Evolutionary conservation across 2,888 invertebrate genomes (phyloP), one percentile per base, ranked within the genome.

Genomic region (Pollenia amentaria): DNA sequence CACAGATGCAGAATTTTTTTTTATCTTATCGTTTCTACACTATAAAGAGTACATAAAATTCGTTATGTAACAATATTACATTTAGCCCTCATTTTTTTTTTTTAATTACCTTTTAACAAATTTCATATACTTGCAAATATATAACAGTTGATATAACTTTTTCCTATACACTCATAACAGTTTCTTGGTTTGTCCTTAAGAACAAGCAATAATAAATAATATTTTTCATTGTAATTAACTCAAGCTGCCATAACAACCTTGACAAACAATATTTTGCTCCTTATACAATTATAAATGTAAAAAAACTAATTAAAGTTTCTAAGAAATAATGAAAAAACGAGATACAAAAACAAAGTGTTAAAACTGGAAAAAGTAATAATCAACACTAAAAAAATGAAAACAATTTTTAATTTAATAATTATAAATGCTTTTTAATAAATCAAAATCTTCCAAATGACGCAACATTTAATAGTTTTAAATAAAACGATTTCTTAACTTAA

Each of bases 271-370:
- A 21, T 18, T n/a, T 53, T 40, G 14, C 18, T 51, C 11, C 57
- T 40, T 40, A 18, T n/a, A 42, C 10, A 42, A 18, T 46, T 12
- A n/a, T 48, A 48, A 12, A 69, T 48, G 2, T 40, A 10, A 11
- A 46, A 77, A 44, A 80, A 40, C 55, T 80, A 73, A 73, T 72
- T 80, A 73, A 57, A 46, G n/a, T 70, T 55, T 44, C 1, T 10
- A n/a, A 69, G 21, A 46, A 42, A 46, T 57, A 44, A 77, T 48
- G 10, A 51, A 38, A 8, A 44, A 16, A 69, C 48, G 16, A 60
- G 16, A 62, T 64, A 29, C 46, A n/a, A 12, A 44, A 10, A 55
- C 8, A 67, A 67, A 48, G 46, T 29, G 21, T n/a, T 21, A n/a
- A 60, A 51, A 40, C 12, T 18, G 40, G 3, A 64, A 18, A n/a